Conservation (phyloP, 2,888 invertebrate species). For the Drosophila putrida region DNA sequence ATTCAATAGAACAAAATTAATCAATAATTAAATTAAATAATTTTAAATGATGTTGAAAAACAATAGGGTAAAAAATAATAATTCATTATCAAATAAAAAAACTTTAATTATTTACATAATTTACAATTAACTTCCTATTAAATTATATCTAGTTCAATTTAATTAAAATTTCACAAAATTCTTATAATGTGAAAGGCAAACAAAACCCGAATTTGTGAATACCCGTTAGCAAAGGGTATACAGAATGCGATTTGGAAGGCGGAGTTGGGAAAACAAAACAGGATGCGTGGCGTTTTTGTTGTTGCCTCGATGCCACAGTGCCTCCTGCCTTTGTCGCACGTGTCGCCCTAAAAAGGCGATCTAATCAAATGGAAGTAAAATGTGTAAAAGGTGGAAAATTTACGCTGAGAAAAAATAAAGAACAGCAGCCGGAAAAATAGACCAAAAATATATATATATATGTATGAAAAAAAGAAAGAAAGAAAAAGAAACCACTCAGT, state of each 20-base stretch:
- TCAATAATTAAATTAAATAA: too few species aligned
- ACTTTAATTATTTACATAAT: too few species aligned
- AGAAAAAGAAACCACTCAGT: constrained; percentile 47
- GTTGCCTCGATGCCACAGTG: constrained; percentile 15
- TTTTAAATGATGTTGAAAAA: too few species aligned
- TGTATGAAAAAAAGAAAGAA: constrained; percentile 14
- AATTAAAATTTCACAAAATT: too few species aligned
- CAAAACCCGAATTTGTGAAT: too few species aligned
- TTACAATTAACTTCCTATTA: too few species aligned
- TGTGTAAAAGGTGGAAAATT: constrained; percentile 83
- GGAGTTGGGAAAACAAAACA: constrained; percentile 71
- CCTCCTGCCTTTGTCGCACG: constrained; percentile 56
- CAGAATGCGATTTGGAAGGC: constrained; percentile 26
- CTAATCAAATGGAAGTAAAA: constrained; percentile 83
- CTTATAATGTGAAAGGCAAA: too few species aligned
- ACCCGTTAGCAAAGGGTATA: constrained; percentile 39
- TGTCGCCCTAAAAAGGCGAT: constrained; percentile 78
- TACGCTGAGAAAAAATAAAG: constrained; percentile 60
- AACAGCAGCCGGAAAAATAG: constrained; percentile 56
- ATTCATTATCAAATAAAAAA: too few species aligned
- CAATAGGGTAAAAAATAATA: too few species aligned
- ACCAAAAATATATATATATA: constrained; percentile 26
- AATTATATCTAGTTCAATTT: too few species aligned
- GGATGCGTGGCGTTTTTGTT: constrained; percentile 66
- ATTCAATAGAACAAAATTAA: too few species aligned